Evolutionary conservation across 1,140 invertebrate species (phyloP).

Genomic region (Drosophila albomicans): DNA sequence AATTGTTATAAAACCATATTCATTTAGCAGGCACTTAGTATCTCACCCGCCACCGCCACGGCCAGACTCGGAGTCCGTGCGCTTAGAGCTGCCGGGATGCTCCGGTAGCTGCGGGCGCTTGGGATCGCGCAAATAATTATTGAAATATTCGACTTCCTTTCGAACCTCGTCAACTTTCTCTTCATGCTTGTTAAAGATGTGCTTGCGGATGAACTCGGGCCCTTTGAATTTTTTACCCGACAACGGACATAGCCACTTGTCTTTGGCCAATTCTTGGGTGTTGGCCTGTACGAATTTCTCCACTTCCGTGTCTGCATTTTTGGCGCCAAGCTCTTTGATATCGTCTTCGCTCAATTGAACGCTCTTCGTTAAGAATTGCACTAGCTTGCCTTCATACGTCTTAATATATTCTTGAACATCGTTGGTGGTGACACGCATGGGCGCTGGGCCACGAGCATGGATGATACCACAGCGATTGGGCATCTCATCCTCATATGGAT

Average conservation of each 20-base stretch:
- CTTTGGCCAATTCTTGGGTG: constrained; percentile 97
- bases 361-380: constrained; percentile 92
- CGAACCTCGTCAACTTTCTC: constrained; percentile 99
- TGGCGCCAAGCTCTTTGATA: constrained; percentile 93
- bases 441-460: constrained; percentile 95
- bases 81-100: constrained; percentile 87
- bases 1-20: constrained; percentile 10
- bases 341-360: constrained; percentile 92
- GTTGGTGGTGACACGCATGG: constrained; percentile 90
- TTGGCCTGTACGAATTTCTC: constrained; percentile 98
- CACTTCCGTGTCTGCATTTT: constrained; percentile 94
- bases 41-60: constrained; percentile 85
- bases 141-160: constrained; percentile 98
- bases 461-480: constrained; percentile 99
- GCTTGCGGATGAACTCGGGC: constrained; percentile 99
- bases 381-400: constrained; percentile 94
- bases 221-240: constrained; percentile 99
- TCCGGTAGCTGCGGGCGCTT: constrained; percentile 97
- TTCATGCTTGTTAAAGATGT: constrained; percentile 98
- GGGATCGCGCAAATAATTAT: constrained; percentile 98
- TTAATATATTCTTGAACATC: constrained; percentile 92
- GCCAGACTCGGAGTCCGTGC: constrained; percentile 85
- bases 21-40: neutral
- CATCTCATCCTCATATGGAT: constrained; percentile 99
- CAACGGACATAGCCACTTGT: constrained; percentile 99